phyloP scores from a whole-genome alignment of 2,797 vertebrate genomes.

The Eleutherodactylus coqui region DNA sequence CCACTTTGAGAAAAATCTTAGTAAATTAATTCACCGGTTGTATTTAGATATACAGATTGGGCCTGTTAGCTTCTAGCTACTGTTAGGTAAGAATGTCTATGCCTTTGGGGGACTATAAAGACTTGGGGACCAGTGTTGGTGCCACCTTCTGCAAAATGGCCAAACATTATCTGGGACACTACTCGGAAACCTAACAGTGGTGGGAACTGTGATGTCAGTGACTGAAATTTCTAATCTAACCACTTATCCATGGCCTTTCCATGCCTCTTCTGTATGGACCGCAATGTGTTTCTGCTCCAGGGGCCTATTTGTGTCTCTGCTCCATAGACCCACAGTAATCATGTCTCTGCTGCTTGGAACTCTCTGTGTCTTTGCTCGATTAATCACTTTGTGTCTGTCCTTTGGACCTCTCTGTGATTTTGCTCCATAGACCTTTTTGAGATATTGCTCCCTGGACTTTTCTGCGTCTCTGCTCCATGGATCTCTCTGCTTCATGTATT shows the following conservation, averaged over 20 bases:
- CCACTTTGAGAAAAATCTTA: too few species aligned
- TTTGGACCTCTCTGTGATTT: neutral
- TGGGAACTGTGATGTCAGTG: too few species aligned
- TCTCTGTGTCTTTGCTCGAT: neutral
- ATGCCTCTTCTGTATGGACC: neutral
- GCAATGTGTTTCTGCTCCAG: neutral
- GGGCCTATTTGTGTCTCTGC: neutral
- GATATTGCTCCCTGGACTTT: neutral
- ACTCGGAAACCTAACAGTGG: too few species aligned
- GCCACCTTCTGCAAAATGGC: neutral
- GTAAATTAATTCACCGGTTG: neutral
- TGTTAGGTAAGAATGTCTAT: neutral
- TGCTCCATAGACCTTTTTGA: neutral
- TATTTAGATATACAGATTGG: too few species aligned
- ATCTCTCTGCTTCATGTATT: neutral
- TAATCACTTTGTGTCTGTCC: neutral
- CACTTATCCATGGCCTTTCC: neutral
- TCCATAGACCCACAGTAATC: neutral
- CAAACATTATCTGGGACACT: too few species aligned
- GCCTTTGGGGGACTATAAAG: neutral
- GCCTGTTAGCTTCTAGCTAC: neutral
- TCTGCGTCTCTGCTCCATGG: neutral
- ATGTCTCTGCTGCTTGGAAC: neutral
- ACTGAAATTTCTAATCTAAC: too few species aligned
- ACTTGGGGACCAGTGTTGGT: neutral